These are phyloP conservation scores for Strigamia transsilvanica DNA, from an alignment of 2,888 invertebrate species.

Conservation along the genomic window DNA sequence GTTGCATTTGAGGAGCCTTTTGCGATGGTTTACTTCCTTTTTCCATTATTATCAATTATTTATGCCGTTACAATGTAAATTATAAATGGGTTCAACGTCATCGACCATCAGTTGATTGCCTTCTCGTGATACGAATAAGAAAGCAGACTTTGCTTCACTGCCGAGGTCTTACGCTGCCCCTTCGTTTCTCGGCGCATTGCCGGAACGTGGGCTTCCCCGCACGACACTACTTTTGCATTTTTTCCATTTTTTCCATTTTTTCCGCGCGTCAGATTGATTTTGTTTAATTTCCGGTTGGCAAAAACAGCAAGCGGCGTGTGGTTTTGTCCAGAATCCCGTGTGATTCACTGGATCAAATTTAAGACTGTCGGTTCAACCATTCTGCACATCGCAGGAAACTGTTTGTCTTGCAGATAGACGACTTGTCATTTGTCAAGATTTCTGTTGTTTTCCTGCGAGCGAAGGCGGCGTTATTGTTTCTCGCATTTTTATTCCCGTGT, in stretches of 20 bases:
- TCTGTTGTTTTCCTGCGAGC: background rate
- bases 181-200: background rate
- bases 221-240: too few species aligned
- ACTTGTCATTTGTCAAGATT: too few species aligned
- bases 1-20: background rate
- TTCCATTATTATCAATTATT: background rate
- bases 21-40: background rate
- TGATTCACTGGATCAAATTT: slow-evolving; percentile 3
- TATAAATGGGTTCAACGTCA: background rate
- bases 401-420: background rate
- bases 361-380: background rate
- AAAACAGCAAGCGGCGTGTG: background rate
- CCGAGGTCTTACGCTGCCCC: background rate
- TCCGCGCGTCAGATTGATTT: background rate
- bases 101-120: slow-evolving; percentile 2
- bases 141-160: background rate
- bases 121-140: background rate
- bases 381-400: background rate
- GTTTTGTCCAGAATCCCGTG: background rate
- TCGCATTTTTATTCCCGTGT: background rate
- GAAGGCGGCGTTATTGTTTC: too few species aligned
- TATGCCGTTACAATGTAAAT: background rate
- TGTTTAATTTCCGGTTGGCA: background rate
- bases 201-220: too few species aligned
- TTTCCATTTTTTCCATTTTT: too few species aligned